Percentiles rank a stretch among this genome's conserved stretches.
These are phyloP conservation scores for Carcina quercana DNA, from an alignment of 2,888 invertebrate genomes.

Conservation along the genomic window DNA sequence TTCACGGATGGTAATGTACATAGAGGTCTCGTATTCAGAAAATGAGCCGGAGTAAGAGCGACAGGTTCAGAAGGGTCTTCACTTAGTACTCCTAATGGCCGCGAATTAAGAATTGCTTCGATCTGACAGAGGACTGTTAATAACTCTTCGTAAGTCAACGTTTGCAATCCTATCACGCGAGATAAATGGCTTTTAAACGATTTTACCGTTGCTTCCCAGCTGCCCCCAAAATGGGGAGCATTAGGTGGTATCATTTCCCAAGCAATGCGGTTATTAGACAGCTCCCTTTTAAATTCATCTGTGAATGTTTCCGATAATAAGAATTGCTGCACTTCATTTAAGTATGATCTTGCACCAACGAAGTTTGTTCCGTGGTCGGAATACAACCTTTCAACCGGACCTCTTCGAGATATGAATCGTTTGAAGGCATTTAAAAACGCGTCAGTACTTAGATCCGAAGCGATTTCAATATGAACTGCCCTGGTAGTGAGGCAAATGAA, in stretches of 20 bases:
- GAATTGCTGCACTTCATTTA: not conserved
- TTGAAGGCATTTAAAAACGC: constrained; percentile 14
- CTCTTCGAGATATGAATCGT: constrained; percentile 15
- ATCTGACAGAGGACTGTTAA: constrained; percentile 2
- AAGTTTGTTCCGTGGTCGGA: constrained; percentile 12
- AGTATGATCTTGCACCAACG: constrained; percentile 3
- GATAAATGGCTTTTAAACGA: constrained; percentile 4
- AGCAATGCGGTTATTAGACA: not conserved
- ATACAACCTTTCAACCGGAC: constrained; percentile 10
- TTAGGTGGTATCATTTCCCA: constrained; percentile 3
- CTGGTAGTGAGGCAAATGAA: constrained; percentile 12
- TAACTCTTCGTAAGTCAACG: constrained; percentile 7
- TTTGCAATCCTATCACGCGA: constrained; percentile 4
- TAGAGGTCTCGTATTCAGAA: not conserved
- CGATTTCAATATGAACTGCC: constrained; percentile 14
- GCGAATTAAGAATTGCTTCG: constrained; percentile 5
- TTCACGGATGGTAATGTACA: no score
- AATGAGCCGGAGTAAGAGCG: not conserved
- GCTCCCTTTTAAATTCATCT: not conserved
- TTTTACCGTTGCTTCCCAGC: constrained; percentile 3
- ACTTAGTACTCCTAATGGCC: constrained; percentile 3
- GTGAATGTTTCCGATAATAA: no score
- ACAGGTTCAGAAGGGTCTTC: constrained; percentile 3
- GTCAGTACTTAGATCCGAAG: constrained; percentile 11
- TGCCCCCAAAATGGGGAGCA: constrained; percentile 4